Evolutionary conservation across 2,888 invertebrate genomes (phyloP), one percentile per base, ranked within the genome.

Genomic region (Limnephilus lunatus): DNA sequence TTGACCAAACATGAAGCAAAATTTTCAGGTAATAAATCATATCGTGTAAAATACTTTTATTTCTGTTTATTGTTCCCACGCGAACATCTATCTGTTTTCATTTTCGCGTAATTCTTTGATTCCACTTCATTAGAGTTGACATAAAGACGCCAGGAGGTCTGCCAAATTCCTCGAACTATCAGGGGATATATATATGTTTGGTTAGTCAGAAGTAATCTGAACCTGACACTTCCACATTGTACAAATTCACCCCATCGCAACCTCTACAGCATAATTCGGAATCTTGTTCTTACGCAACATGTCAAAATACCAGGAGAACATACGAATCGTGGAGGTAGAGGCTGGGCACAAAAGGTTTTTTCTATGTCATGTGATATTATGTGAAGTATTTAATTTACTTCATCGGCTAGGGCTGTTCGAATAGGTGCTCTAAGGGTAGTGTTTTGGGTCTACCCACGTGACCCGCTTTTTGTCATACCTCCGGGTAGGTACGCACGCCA

Each of bases 331-430:
- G 44, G 35, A 86, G n/a, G n/a, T 86, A 30, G 19, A 35, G 2
- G 35, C 31, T 35, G n/a, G n/a, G 15, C 11, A 86, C 86, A 86
- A 86, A 44, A 86, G 86, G 15, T 86, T 86, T 86, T 86, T 86
- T 86, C 44, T 86, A 68, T 86, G 86, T 44, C 86, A 86, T 48
- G 48, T 48, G 86, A 86, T 86, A 86, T 86, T 86, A 39, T 48
- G 4, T 25, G 68, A 68, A 68, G 68, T 25, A 25, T 68, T 39
- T 44, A 44, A 44, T 44, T 39, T 68, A 7, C 25, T 68, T 7
- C 25, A 25, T 68, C 25, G 25, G 68, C 9, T 68, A 2, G 3
- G n/a, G 9, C 9, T 68, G 5, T 68, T n/a, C 68, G 9, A 68
- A 68, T 68, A 30, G 11, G 86, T 86, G 25, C 44, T 39, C 44